Conservation (phyloP, 2,113 vertebrate genomes). For the Lophochroa leadbeateri region DNA sequence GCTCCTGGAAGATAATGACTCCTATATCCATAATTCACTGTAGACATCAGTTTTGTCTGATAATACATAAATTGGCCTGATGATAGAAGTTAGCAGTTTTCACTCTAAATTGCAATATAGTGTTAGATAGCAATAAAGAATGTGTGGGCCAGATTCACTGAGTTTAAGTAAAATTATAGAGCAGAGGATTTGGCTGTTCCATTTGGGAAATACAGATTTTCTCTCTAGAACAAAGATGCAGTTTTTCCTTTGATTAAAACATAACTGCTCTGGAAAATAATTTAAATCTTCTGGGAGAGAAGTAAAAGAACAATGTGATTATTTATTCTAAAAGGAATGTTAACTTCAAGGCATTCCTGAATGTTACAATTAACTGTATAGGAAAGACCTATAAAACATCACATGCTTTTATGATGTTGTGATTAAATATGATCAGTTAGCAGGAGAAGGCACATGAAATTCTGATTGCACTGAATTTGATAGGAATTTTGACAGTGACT, state of each 20-base stretch:
- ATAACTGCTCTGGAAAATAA: background rate
- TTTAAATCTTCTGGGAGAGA: background rate
- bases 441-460: background rate
- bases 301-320: background rate
- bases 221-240: background rate
- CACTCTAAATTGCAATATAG: constrained; percentile 19
- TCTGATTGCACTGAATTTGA: background rate
- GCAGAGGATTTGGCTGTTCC: background rate
- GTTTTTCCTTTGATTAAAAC: background rate
- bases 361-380: background rate
- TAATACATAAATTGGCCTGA: constrained; percentile 65
- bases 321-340: background rate
- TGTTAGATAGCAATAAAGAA: constrained; percentile 23
- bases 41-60: constrained; percentile 61
- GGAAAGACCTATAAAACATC: background rate
- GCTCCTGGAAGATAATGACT: constrained; percentile 75
- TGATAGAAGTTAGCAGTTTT: constrained; percentile 63
- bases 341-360: background rate
- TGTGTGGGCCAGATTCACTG: background rate
- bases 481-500: background rate
- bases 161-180: background rate
- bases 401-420: background rate
- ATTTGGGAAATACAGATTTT: background rate
- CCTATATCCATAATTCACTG: constrained; percentile 69
- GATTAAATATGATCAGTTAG: background rate